These are phyloP conservation scores for Diacarnus erythraeanus DNA, from an alignment of 37 sponge, comb jelly and placozoan genomes.

Conservation along the genomic window DNA sequence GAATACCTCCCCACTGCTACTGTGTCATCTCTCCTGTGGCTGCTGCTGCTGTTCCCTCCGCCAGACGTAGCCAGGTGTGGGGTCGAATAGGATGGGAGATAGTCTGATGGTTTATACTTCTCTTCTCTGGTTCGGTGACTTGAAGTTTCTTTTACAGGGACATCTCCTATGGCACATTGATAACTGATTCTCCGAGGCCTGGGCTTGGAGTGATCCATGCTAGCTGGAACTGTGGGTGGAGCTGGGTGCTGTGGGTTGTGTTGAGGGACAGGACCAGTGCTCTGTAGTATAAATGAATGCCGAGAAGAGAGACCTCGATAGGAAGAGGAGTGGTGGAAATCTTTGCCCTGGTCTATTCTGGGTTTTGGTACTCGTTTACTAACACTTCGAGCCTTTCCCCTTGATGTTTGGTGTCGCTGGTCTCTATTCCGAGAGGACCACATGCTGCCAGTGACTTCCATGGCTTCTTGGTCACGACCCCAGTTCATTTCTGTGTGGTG, in stretches of 20 bases:
- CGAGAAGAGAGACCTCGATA: constrained; percentile 2
- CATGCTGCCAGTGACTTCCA: constrained; percentile 23
- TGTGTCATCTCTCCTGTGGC: not conserved
- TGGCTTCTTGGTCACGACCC: not conserved
- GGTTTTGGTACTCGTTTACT: not conserved
- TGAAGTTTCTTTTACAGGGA: constrained; percentile 7
- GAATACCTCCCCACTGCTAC: not conserved
- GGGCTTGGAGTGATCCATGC: not conserved
- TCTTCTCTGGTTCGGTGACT: not conserved
- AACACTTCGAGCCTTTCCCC: not conserved
- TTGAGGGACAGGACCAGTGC: not conserved
- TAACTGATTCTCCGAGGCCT: constrained; percentile 13
- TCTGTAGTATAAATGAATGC: not conserved
- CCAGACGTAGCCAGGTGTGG: not conserved
- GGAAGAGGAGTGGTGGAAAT: not conserved
- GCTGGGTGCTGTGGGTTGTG: no score
- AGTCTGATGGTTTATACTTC: not conserved
- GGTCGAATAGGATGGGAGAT: not conserved
- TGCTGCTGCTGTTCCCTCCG: not conserved
- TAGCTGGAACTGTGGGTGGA: not conserved
- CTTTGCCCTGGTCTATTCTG: not conserved
- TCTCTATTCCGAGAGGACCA: constrained; percentile 26
- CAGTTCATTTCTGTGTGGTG: constrained; percentile 27
- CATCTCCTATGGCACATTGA: not conserved
- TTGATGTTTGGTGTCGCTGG: not conserved